These are phyloP conservation scores for Pseudobourletiella spinata DNA, from an alignment of 1,140 invertebrate species.

Conservation along the genomic window DNA sequence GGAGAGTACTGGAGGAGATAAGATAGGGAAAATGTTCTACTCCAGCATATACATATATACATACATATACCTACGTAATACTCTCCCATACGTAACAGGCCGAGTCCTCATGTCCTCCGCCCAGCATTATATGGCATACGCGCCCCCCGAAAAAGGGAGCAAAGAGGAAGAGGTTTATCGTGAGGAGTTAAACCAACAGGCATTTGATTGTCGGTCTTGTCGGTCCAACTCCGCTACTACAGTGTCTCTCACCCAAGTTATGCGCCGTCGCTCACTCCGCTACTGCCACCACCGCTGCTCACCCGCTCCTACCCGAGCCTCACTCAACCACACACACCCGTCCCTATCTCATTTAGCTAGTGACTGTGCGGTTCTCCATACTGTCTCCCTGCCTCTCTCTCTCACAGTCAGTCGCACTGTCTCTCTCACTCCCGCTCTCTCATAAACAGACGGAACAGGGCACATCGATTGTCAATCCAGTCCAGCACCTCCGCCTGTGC, in stretches of 20 bases:
- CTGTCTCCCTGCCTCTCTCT: background rate
- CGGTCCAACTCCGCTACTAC: too few species aligned
- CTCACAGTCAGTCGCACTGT: background rate
- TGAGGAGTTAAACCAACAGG: background rate
- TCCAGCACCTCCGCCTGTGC: too few species aligned
- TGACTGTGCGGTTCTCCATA: too few species aligned
- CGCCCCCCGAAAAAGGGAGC: background rate
- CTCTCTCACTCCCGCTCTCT: background rate
- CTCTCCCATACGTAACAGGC: too few species aligned
- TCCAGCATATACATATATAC: too few species aligned
- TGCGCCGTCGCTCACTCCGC: background rate
- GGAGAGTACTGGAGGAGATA: too few species aligned
- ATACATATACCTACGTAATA: too few species aligned
- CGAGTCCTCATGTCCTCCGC: too few species aligned
- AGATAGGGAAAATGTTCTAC: too few species aligned
- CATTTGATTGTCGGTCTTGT: background rate
- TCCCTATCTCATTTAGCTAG: background rate
- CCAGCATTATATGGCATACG: too few species aligned
- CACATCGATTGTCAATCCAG: too few species aligned
- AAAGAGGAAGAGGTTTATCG: background rate
- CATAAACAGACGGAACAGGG: background rate
- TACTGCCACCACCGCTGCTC: too few species aligned
- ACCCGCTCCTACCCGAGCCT: background rate
- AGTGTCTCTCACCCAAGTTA: background rate
- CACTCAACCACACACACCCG: background rate